Evolutionary conservation across 2,113 vertebrate species (phyloP), one percentile per base, ranked within the genome.

Genomic region (Callospermophilus lateralis): DNA sequence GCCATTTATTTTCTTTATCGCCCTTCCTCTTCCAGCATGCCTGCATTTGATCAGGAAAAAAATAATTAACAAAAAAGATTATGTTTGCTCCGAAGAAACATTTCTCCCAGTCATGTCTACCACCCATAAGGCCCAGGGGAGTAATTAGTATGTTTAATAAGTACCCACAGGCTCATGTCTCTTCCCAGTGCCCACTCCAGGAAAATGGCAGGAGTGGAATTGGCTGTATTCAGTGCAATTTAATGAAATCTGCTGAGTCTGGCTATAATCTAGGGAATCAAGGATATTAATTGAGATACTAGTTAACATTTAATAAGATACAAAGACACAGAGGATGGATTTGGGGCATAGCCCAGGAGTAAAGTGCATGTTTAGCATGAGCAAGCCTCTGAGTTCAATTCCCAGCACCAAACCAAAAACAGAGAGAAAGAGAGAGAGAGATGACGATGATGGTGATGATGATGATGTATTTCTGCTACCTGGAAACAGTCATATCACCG

Each of bases 31-130:
- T 87, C 61, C 76, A 55, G 65, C 63, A 73, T 78, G 94, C 39
- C 94, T 96, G 84, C 87, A 88, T 89, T 90, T 93, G 76, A 97
- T 96, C 84, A 91, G 89, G 86, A 74, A 94, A 74, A 94, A 86
- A 84, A 45, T 24, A 95, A 61, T 97, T 58, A 90, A 73, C 68
- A 77, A 76, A 70, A 90, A 68, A 72, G 86, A 81, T 58, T 42
- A 0, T 81, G 61, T 89, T 86, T 88, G 68, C 20, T 73, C 53
- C 19, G 3, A 28, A 95, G 85, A 37, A 32, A 8, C 76, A 39
- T 86, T 87, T 79, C 85, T 87, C 80, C 78, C 39, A 30, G 28
- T 72, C 45, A 4, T 13, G 8, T 42, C 68, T 86, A 8, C 15
- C 81, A 67, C 48, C 51, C 34, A 32, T 55, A 48, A 67, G 84